phyloP scores from a whole-genome alignment of 1,140 invertebrate species.

The Drosophila ficusphila region DNA sequence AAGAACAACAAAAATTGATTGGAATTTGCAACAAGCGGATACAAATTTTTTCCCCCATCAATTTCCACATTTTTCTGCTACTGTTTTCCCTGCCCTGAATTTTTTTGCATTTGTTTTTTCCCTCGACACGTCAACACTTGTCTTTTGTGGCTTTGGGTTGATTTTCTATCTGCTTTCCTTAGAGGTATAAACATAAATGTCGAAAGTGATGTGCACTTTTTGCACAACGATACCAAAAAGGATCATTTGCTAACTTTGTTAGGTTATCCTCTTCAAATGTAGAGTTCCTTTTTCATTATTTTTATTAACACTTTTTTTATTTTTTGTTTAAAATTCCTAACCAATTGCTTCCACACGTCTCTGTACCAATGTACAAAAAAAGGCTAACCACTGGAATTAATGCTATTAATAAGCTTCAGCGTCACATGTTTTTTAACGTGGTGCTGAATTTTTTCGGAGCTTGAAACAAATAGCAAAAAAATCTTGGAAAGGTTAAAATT shows the following conservation, averaged over 20 bases:
- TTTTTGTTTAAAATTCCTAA: constrained; percentile 5
- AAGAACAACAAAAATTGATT: constrained; percentile 71
- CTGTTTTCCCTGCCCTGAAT: constrained; percentile 6
- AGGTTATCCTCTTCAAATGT: not conserved
- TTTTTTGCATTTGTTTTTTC: constrained; percentile 15
- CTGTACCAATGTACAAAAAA: constrained; percentile 28
- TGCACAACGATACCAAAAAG: too few relatives aligned
- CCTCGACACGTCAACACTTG: constrained; percentile 61
- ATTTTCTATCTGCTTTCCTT: not conserved
- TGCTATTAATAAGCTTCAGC: constrained; percentile 74
- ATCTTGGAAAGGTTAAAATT: constrained; percentile 52
- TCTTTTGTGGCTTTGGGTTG: constrained; percentile 58
- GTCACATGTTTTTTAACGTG: constrained; percentile 56
- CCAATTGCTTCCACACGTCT: constrained; percentile 30
- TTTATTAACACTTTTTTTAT: not conserved
- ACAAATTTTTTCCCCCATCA: constrained; percentile 39
- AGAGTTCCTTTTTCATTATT: not conserved
- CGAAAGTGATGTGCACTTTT: constrained; percentile 15
- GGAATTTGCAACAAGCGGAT: constrained; percentile 75
- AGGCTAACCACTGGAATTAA: constrained; percentile 64
- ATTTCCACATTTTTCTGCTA: constrained; percentile 18
- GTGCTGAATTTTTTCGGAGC: constrained; percentile 2
- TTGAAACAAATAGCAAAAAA: constrained; percentile 28
- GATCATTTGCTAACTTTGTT: too few relatives aligned
- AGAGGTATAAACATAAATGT: constrained; percentile 31